A percentile compares a stretch with the other conserved stretches of the same genome.
These are phyloP conservation scores for Drosophila recens DNA, from an alignment of 2,888 invertebrate genomes.

Conservation along the genomic window DNA sequence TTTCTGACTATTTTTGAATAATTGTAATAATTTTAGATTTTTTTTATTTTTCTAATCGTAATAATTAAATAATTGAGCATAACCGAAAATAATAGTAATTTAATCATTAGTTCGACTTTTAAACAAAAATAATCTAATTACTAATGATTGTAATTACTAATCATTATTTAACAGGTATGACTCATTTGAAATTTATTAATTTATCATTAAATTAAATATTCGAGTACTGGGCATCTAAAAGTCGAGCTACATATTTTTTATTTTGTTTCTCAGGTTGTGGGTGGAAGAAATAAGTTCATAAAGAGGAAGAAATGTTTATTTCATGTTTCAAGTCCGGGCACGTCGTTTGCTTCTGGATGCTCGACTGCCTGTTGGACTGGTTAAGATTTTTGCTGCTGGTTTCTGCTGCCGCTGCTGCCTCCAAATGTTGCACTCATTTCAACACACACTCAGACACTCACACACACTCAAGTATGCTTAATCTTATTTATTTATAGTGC, in stretches of 20 bases:
- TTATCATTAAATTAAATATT: too few species aligned
- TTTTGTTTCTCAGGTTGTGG: conserved; percentile 24
- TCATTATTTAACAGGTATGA: too few species aligned
- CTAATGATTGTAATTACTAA: too few species aligned
- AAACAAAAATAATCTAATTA: too few species aligned
- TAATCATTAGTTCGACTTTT: too few species aligned
- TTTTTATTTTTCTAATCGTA: too few species aligned
- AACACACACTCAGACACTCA: conserved; percentile 35
- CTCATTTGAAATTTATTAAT: too few species aligned
- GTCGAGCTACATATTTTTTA: neutral
- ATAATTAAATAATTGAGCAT: too few species aligned
- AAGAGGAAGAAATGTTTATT: conserved; percentile 71
- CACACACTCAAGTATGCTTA: conserved; percentile 61
- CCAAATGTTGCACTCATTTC: conserved; percentile 51
- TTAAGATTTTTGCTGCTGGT: conserved; percentile 18
- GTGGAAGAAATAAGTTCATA: conserved; percentile 8
- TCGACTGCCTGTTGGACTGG: conserved; percentile 38
- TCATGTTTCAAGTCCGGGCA: conserved; percentile 74
- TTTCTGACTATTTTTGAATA: too few species aligned
- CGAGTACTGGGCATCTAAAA: neutral
- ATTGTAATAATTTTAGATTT: too few species aligned
- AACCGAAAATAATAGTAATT: too few species aligned
- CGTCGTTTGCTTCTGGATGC: conserved; percentile 60
- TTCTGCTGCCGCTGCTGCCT: conserved; percentile 11
- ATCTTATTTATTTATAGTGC: conserved; percentile 78